Conservation (phyloP, 2,888 invertebrate genomes). For the Calliphora vomitoria region DNA sequence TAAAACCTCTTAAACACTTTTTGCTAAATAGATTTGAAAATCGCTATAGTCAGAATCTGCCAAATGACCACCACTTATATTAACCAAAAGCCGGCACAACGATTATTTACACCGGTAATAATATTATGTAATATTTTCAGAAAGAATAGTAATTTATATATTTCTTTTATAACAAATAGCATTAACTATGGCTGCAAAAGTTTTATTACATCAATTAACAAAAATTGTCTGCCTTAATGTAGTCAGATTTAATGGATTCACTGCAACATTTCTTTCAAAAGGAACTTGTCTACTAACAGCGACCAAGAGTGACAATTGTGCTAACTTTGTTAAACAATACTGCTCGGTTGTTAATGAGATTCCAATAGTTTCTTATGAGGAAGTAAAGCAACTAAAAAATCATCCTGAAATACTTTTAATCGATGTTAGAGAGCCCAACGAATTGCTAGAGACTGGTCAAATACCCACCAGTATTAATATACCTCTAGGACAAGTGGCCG, state of each 20-base stretch:
- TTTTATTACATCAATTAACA: conserved; percentile 2
- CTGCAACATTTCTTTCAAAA: neutral
- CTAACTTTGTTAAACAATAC: neutral
- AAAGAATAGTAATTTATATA: neutral
- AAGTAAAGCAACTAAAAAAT: conserved; percentile 85
- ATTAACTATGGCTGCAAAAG: conserved; percentile 28
- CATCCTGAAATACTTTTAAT: conserved; percentile 86
- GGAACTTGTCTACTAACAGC: neutral
- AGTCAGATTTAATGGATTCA: neutral
- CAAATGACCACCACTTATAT: neutral
- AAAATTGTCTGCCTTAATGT: neutral
- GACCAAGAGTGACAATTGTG: neutral
- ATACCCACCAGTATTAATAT: conserved; percentile 91
- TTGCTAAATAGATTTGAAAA: too few relatives aligned
- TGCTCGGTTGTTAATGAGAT: conserved; percentile 50
- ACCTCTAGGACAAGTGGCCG: conserved; percentile 86
- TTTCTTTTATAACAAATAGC: neutral
- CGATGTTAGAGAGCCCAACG: conserved; percentile 91
- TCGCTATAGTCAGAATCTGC: too few relatives aligned
- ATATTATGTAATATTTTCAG: conserved; percentile 6
- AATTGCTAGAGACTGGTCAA: conserved; percentile 88
- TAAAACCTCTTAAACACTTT: too few relatives aligned
- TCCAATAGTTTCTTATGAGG: conserved; percentile 79
- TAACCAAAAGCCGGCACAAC: neutral
- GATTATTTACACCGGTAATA: neutral